phyloP scores from a whole-genome alignment of 2,113 vertebrate species.

The Otolemur garnettii region DNA sequence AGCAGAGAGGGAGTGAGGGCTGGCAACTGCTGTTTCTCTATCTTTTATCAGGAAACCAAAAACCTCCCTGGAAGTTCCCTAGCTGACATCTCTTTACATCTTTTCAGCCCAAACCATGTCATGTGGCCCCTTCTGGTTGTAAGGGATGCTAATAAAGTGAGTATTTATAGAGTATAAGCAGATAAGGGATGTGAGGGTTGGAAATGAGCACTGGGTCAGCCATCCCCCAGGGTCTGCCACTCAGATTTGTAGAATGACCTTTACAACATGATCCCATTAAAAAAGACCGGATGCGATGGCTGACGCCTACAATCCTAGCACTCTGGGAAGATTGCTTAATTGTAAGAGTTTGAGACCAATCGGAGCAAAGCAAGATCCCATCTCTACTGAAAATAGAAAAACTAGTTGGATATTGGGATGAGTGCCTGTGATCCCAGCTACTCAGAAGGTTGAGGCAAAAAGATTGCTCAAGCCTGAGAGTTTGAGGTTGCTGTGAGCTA shows the following conservation, averaged over 20 bases:
- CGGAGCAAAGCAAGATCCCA: no score
- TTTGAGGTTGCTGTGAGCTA: no score
- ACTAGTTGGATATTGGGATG: no score
- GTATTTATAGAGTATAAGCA: background rate
- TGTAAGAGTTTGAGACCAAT: no score
- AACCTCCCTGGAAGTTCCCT: background rate
- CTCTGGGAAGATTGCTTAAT: no score
- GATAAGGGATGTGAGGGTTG: background rate
- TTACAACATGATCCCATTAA: background rate
- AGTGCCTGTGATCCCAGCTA: no score
- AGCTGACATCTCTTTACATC: background rate
- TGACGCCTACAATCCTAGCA: no score
- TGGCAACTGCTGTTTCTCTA: background rate
- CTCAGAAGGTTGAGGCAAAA: no score
- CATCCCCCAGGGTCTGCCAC: background rate
- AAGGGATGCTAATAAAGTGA: background rate
- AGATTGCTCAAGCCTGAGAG: no score
- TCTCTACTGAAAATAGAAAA: no score
- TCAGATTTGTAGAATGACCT: background rate
- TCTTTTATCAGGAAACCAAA: slow-evolving; percentile 27
- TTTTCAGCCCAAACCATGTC: background rate
- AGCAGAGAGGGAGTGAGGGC: background rate
- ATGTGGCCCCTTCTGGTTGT: background rate
- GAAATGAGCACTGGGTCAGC: background rate
- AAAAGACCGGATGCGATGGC: background rate